phyloP scores from a whole-genome alignment of 1,140 invertebrate genomes.

The Macrotrachela quadricornifera region DNA sequence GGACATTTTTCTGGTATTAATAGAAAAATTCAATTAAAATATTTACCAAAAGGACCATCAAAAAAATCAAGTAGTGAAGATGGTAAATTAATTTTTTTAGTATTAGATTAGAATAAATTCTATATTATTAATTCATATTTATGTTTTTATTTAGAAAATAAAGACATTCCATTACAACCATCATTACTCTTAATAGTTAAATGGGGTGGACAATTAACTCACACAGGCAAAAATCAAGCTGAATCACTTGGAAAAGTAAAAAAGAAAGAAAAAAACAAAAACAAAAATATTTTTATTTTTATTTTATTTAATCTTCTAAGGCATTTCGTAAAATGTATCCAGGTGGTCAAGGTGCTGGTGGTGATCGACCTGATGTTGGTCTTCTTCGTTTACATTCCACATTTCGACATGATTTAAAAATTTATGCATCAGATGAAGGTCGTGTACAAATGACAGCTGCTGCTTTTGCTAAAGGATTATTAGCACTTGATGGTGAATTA shows the following conservation, averaged over 20 bases:
- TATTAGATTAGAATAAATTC: too few species aligned
- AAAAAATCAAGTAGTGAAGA: constrained; percentile 74
- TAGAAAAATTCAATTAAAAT: constrained; percentile 97
- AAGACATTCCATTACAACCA: constrained; percentile 34
- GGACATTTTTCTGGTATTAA: constrained; percentile 99
- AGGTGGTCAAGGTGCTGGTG: constrained; percentile 32
- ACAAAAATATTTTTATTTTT: too few species aligned
- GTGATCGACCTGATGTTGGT: constrained; percentile 46
- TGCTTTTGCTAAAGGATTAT: constrained; percentile 86
- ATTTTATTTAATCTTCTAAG: too few species aligned
- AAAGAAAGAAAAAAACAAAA: too few species aligned
- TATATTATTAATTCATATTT: too few species aligned
- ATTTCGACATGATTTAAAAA: constrained; percentile 93
- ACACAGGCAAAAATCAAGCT: constrained; percentile 70
- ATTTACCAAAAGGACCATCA: constrained; percentile 78
- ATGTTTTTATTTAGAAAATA: too few species aligned
- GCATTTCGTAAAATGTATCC: constrained; percentile 98
- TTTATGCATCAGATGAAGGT: constrained; percentile 96
- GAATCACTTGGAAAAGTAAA: constrained; percentile 64
- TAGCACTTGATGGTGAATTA: constrained; percentile 88
- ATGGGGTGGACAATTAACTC: constrained; percentile 98
- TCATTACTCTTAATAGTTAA: constrained; percentile 84
- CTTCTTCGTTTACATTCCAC: constrained; percentile 82
- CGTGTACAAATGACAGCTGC: constrained; percentile 98
- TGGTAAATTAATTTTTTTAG: too few species aligned